Percentiles rank a stretch among this genome's conserved stretches.
Conservation (phyloP, 2,888 invertebrate species). For the Ochropleura plecta region DNA sequence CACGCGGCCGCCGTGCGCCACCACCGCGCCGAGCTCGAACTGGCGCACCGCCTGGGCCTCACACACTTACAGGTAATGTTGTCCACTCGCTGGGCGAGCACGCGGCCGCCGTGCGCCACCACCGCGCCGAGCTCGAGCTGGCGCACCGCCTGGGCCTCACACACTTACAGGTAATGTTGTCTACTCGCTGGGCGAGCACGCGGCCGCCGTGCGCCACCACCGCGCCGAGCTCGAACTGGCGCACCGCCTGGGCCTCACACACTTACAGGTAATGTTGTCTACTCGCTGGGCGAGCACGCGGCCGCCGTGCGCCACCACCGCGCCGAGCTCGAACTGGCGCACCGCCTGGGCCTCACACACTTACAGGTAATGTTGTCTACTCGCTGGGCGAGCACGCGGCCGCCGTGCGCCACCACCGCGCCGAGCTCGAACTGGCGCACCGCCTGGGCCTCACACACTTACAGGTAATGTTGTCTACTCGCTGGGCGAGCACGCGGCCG, state of each 20-base stretch:
- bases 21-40: conserved; percentile 95
- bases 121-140: conserved; percentile 95
- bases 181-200: conserved; percentile 94
- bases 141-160: conserved; percentile 94
- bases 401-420: conserved; percentile 95
- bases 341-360: conserved; percentile 93
- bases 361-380: conserved; percentile 91
- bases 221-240: conserved; percentile 96
- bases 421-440: conserved; percentile 95
- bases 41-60: conserved; percentile 94
- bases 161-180: conserved; percentile 91
- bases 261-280: conserved; percentile 91
- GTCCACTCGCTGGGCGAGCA: conserved; percentile 96
- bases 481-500: conserved; percentile 96
- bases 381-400: conserved; percentile 96
- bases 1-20: conserved; percentile 95
- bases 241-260: conserved; percentile 93
- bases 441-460: conserved; percentile 93
- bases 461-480: conserved; percentile 91
- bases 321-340: conserved; percentile 95
- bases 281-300: conserved; percentile 95
- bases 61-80: conserved; percentile 92
- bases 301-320: conserved; percentile 95
- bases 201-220: conserved; percentile 95
- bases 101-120: conserved; percentile 94